Evolutionary conservation across 1,140 invertebrate species (phyloP).

Genomic region (Apolygus lucorum): DNA sequence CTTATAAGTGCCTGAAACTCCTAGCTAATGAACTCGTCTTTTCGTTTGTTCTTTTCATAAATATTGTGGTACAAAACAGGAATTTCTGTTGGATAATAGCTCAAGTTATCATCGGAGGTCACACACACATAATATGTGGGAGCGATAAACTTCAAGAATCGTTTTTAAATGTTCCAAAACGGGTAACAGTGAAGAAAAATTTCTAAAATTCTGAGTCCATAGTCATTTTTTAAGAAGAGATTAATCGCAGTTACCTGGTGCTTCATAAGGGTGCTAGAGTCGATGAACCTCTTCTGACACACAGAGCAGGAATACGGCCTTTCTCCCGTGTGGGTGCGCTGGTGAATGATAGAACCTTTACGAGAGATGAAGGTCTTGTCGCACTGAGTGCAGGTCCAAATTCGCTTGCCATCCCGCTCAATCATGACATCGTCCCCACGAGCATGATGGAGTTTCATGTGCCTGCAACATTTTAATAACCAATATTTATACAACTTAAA

Average conservation of each 20-base stretch:
- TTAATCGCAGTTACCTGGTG: constrained; percentile 27
- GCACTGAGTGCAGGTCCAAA: constrained; percentile 38
- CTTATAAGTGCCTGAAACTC: too few relatives aligned
- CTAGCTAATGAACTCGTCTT: too few relatives aligned
- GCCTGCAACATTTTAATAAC: constrained; percentile 27
- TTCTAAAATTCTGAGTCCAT: too few relatives aligned
- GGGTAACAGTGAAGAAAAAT: too few relatives aligned
- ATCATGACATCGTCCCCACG: constrained; percentile 25
- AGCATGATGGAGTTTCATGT: constrained; percentile 27
- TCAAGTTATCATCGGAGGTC: too few relatives aligned
- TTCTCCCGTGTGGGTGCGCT: constrained; percentile 62
- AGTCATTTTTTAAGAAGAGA: too few relatives aligned
- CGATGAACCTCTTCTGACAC: constrained; percentile 66
- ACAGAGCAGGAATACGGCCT: constrained; percentile 53
- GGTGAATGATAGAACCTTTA: constrained; percentile 61
- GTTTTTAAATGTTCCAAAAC: too few relatives aligned
- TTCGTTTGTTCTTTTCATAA: too few relatives aligned
- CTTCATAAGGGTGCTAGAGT: constrained; percentile 38
- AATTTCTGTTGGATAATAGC: too few relatives aligned
- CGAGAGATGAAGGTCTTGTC: constrained; percentile 45
- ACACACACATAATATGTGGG: too few relatives aligned
- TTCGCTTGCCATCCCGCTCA: constrained; percentile 29
- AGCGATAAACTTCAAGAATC: too few relatives aligned
- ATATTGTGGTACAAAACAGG: too few relatives aligned
- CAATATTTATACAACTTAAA: constrained; percentile 6